Evolutionary conservation across 2,888 invertebrate genomes (phyloP).

Genomic region (Criorhina ranunculi): DNA sequence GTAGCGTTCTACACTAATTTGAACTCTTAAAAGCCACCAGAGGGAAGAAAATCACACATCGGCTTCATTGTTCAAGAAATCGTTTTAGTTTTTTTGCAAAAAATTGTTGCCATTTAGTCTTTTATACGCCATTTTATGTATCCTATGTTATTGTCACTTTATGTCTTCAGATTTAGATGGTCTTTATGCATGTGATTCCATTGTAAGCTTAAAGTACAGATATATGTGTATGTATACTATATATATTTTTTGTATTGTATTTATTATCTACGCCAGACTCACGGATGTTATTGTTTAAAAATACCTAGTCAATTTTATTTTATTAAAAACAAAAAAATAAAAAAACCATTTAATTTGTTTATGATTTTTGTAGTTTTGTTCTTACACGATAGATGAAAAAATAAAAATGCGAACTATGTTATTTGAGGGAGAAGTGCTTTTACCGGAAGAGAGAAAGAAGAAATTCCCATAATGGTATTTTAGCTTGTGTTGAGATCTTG

Average conservation of each 20-base stretch:
- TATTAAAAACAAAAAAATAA: conserved; percentile 43
- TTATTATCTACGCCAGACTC: conserved; percentile 31
- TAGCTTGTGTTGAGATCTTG: no score
- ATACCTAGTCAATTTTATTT: conserved; percentile 55
- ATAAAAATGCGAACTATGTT: no score
- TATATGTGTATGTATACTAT: neutral
- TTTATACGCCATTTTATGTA: conserved; percentile 6
- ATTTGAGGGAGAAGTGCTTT: no score
- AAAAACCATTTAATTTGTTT: no score
- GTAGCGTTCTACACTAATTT: conserved; percentile 47
- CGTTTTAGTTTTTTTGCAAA: conserved; percentile 16
- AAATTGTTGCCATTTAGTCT: conserved; percentile 28
- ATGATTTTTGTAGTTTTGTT: neutral
- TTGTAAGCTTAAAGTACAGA: conserved; percentile 16
- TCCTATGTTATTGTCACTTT: conserved; percentile 3
- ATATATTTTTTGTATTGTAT: conserved; percentile 27
- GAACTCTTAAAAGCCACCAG: conserved; percentile 24
- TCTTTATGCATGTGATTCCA: conserved; percentile 7
- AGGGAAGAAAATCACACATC: neutral
- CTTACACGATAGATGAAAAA: no score
- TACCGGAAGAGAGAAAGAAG: no score
- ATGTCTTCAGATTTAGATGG: conserved; percentile 16
- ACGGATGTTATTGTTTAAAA: conserved; percentile 39
- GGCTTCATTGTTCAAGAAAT: conserved; percentile 28
- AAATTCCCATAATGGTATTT: no score